These are phyloP conservation scores for Diarsia dahlii DNA, from an alignment of 2,888 invertebrate species.

Conservation along the genomic window DNA sequence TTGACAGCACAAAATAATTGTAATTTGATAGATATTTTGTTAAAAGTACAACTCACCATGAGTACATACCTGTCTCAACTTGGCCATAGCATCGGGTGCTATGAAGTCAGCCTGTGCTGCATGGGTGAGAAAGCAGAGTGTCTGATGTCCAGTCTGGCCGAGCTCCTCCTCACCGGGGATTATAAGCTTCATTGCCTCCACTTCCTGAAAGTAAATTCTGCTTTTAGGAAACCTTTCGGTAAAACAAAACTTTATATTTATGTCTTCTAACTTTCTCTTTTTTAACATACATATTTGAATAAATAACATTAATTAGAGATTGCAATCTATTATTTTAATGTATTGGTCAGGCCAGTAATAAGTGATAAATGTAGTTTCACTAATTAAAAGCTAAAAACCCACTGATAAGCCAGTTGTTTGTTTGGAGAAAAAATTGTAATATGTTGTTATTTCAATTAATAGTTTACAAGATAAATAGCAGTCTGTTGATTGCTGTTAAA, in stretches of 20 bases:
- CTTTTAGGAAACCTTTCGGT: not conserved
- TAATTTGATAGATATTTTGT: constrained; percentile 5
- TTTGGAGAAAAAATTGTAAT: not conserved
- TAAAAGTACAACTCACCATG: not conserved
- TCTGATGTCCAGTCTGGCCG: constrained; percentile 96
- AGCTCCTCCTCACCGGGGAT: constrained; percentile 98
- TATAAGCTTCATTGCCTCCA: constrained; percentile 96
- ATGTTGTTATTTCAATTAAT: not conserved
- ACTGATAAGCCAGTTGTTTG: constrained; percentile 8
- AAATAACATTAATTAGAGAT: not conserved
- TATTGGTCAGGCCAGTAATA: not conserved
- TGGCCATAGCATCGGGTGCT: constrained; percentile 99
- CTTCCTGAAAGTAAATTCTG: constrained; percentile 93
- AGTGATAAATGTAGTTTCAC: not conserved
- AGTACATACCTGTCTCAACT: constrained; percentile 94
- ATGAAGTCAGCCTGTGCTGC: constrained; percentile 98
- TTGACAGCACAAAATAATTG: not conserved
- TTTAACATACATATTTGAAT: not conserved
- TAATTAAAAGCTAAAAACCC: constrained; percentile 5
- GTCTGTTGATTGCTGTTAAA: not conserved
- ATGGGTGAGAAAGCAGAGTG: constrained; percentile 97
- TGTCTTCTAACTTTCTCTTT: not conserved
- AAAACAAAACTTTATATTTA: not conserved
- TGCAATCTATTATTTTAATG: not conserved
- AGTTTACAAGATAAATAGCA: not conserved